Base-by-base conservation (phyloP, 2,797 vertebrate species). In the Fratercula arctica region DNA sequence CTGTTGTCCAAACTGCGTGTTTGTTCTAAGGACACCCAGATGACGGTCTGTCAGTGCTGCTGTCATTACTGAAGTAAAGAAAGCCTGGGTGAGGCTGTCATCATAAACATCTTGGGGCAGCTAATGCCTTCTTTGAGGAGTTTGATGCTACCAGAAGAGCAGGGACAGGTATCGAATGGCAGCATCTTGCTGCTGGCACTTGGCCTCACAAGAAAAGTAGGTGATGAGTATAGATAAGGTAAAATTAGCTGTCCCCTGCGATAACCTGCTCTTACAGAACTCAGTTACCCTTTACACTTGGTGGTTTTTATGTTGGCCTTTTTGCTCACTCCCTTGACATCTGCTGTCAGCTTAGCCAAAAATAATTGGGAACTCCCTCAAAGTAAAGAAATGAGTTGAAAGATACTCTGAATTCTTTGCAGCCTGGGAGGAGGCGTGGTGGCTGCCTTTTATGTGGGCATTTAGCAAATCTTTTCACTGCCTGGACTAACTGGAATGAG, bases 341-440 rank as follows among this genome's bases (percentile, higher is more conserved):
- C 81, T 89, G 14, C 84, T 67, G 43, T 82, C 70, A 79, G 63
- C 67, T 66, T 45, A 84, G 88, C 95, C 93, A 95, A 97, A 94
- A 95, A 87, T 92, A 95, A 92, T 83, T 85, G 95, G 93, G 35
- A 96, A 87, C 90, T 92, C 94, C 95, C 89, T 97, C 85, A 96
- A 93, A 97, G 74, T 87, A 89, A 93, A 96, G 95, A 94, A 91
- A 43, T 29, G 24, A 85, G 45, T 84, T 46, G 43, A 77, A 87
- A 87, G 87, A 83, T 67, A 17, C 33, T 89, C 41, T 45, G 48
- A 78, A 53, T 93, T 94, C 89, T 74, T 84, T 69, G 51, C 63
- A 35, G 86, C 70, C 85, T 70, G 23, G 56, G 79, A 91, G 80
- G 74, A 76, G 64, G 13, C 0, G 0, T 39, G 29, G 43, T 85